Evolutionary conservation across 2,797 vertebrate genomes (phyloP).

Genomic region (Tenualosa ilisha): DNA sequence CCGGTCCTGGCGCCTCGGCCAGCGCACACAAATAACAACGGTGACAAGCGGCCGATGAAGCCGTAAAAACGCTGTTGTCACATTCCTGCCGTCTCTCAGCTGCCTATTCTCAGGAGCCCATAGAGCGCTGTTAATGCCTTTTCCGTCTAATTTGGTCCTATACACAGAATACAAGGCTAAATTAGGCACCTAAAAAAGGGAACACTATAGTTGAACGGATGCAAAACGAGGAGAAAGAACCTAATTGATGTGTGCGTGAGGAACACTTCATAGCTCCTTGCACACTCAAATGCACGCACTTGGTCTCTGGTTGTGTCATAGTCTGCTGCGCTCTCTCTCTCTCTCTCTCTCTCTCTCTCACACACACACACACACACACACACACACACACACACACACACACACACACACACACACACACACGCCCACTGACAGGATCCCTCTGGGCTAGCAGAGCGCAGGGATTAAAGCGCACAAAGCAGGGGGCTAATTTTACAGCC

Average conservation of each 20-base stretch:
- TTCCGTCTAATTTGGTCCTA: slow-evolving; percentile 28
- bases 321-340: background rate
- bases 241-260: background rate
- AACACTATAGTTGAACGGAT: background rate
- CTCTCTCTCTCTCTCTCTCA: background rate
- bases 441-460: background rate
- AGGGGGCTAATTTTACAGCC: slow-evolving; percentile 61
- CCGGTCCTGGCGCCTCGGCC: slow-evolving; percentile 63
- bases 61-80: slow-evolving; percentile 44
- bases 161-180: slow-evolving; percentile 10
- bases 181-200: slow-evolving; percentile 10
- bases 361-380: no score
- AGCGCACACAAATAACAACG: slow-evolving; percentile 54
- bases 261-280: background rate
- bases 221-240: background rate
- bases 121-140: slow-evolving; percentile 21
- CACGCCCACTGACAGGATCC: background rate
- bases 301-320: no score
- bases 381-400: background rate
- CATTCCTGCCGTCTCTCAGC: slow-evolving; percentile 37
- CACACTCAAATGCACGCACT: background rate
- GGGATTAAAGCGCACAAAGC: slow-evolving; percentile 29
- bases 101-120: slow-evolving; percentile 33
- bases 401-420: background rate
- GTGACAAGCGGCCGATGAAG: slow-evolving; percentile 56